Conservation (phyloP, 2,113 vertebrate genomes). For the Henicopernis longicauda region DNA sequence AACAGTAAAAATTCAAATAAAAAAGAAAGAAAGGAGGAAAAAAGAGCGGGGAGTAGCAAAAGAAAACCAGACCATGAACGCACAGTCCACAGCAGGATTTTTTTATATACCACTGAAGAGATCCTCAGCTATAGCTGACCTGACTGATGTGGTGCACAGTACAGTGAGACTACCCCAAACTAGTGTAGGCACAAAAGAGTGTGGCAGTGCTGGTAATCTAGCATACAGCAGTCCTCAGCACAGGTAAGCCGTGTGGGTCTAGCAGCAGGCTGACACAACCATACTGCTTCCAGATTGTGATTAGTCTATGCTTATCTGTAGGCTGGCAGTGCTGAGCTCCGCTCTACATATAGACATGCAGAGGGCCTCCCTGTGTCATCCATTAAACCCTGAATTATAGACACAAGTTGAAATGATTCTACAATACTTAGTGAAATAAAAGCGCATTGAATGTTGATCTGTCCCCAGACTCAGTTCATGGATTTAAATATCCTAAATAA, state of each 20-base stretch:
- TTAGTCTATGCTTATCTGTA: background rate
- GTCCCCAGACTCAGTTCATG: background rate
- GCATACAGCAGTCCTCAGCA: background rate
- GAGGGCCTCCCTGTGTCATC: background rate
- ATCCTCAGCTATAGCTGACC: background rate
- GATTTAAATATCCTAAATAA: background rate
- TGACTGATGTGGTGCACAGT: rapidly evolving
- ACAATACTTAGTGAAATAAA: background rate
- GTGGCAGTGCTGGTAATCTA: background rate
- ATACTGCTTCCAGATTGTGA: background rate
- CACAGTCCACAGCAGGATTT: background rate
- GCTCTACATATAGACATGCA: background rate
- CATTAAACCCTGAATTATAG: background rate
- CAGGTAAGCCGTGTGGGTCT: background rate
- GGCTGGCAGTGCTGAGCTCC: background rate
- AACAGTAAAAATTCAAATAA: background rate
- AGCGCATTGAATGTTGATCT: background rate
- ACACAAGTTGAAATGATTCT: background rate
- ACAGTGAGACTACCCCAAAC: background rate
- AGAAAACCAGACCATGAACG: background rate
- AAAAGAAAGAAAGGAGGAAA: background rate
- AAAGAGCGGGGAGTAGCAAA: background rate
- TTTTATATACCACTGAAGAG: background rate
- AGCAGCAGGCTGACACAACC: background rate
- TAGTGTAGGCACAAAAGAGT: background rate